phyloP scores from a whole-genome alignment of 2,113 vertebrate genomes.

The Bos taurus region DNA sequence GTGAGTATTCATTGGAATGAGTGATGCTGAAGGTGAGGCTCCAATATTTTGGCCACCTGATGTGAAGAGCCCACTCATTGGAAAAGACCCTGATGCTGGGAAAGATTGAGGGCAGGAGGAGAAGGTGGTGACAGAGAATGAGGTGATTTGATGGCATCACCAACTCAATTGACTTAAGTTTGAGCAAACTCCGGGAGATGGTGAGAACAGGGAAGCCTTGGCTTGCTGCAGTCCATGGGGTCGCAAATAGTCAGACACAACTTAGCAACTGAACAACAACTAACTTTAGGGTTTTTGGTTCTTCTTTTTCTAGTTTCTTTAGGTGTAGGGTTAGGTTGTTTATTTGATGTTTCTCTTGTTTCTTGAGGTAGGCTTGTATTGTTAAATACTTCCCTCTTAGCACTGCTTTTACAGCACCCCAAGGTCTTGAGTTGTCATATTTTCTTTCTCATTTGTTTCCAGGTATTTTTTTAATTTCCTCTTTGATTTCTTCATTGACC shows the following conservation, averaged over 20 bases:
- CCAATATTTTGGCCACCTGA: not conserved
- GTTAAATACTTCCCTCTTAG: not conserved
- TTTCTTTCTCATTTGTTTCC: not conserved
- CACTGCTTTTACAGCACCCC: not conserved
- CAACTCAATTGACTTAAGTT: not conserved
- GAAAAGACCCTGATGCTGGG: not conserved
- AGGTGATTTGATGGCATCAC: not conserved
- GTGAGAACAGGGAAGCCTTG: not conserved
- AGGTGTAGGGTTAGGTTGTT: not conserved
- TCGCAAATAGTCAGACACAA: not conserved
- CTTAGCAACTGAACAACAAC: not conserved
- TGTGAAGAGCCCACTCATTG: not conserved
- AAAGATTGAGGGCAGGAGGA: not conserved
- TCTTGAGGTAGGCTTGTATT: not conserved
- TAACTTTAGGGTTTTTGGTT: not conserved
- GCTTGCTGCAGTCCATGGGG: not conserved
- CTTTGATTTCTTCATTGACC: not conserved
- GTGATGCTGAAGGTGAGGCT: not conserved
- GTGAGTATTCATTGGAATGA: not conserved
- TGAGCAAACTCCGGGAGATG: not conserved
- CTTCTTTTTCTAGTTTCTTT: not conserved
- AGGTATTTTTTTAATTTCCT: not conserved
- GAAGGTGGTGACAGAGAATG: not conserved
- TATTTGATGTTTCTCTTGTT: not conserved
- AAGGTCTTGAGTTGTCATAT: not conserved